Percentiles rank a stretch among this genome's conserved stretches.
Evolutionary conservation across 1,140 invertebrate species (phyloP).

Genomic region (Pogonomyrmex barbatus): DNA sequence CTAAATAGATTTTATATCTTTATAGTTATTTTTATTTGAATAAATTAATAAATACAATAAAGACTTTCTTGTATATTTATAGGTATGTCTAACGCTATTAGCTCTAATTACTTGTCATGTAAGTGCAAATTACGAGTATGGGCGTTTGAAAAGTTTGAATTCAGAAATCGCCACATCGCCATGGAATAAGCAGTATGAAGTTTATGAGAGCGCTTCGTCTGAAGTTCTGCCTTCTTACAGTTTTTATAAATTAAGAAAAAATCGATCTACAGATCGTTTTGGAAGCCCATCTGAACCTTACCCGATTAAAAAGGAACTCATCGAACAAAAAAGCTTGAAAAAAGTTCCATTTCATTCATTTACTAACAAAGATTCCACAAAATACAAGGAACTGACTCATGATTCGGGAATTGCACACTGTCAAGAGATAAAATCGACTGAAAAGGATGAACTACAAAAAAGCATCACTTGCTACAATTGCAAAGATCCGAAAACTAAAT

Average conservation of each 20-base stretch:
- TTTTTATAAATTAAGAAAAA: not conserved
- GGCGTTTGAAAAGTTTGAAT: constrained; percentile 1
- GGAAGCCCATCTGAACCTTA: constrained; percentile 6
- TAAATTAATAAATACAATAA: not conserved
- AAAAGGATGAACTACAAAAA: not conserved
- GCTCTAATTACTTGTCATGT: constrained; percentile 36
- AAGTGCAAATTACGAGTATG: constrained; percentile 29
- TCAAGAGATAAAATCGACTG: constrained; percentile 60
- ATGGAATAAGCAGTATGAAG: constrained; percentile 15
- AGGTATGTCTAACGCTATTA: constrained; percentile 39
- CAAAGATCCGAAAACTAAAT: constrained; percentile 89
- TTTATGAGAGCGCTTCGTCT: constrained; percentile 45
- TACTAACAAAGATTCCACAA: constrained; percentile 60
- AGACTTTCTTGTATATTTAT: not conserved
- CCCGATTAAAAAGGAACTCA: constrained; percentile 70
- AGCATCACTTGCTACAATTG: constrained; percentile 88
- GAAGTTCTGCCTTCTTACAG: constrained; percentile 23
- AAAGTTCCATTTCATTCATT: constrained; percentile 73
- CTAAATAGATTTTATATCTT: constrained; percentile 15
- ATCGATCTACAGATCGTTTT: not conserved
- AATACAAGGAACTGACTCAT: constrained; percentile 66
- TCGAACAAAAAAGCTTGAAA: constrained; percentile 77
- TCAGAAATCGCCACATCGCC: not conserved
- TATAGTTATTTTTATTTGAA: not conserved
- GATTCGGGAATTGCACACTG: constrained; percentile 76